Evolutionary conservation across 64 coral and sea anemone genomes (phyloP).

Genomic region (Hydrozoanthus tunicans): DNA sequence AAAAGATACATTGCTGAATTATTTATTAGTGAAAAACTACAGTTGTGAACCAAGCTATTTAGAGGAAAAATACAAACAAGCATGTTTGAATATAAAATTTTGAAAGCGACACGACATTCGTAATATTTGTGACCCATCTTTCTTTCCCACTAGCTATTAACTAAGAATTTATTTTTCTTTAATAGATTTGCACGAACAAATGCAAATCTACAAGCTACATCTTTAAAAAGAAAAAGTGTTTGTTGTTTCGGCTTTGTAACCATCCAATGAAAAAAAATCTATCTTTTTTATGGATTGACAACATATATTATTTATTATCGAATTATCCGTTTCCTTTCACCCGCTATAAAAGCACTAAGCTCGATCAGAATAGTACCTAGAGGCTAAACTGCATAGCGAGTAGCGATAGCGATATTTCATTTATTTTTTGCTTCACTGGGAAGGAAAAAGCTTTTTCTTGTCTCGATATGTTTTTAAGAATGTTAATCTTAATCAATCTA

Average conservation of each 20-base stretch:
- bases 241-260: not conserved
- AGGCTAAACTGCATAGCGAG: not conserved
- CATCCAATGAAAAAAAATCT: not conserved
- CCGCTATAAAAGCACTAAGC: no score
- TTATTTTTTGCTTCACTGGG: no score
- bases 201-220: not conserved
- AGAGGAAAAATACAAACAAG: not conserved
- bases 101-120: not conserved
- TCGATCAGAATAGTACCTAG: not conserved
- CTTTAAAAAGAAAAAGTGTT: not conserved
- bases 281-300: not conserved
- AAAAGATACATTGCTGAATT: not conserved
- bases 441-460: not conserved
- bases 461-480: not conserved
- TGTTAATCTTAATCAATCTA: not conserved
- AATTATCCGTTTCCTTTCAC: not conserved
- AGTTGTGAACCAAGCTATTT: slow-evolving; percentile 9
- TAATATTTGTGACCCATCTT: not conserved
- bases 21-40: slow-evolving; percentile 20
- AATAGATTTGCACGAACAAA: not conserved
- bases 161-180: no score
- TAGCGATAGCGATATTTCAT: no score
- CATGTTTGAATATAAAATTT: not conserved
- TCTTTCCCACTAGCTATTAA: not conserved
- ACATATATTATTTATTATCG: not conserved